Evolutionary conservation across 2,113 vertebrate species (phyloP).

Genomic region (Mionectes macconnelli): DNA sequence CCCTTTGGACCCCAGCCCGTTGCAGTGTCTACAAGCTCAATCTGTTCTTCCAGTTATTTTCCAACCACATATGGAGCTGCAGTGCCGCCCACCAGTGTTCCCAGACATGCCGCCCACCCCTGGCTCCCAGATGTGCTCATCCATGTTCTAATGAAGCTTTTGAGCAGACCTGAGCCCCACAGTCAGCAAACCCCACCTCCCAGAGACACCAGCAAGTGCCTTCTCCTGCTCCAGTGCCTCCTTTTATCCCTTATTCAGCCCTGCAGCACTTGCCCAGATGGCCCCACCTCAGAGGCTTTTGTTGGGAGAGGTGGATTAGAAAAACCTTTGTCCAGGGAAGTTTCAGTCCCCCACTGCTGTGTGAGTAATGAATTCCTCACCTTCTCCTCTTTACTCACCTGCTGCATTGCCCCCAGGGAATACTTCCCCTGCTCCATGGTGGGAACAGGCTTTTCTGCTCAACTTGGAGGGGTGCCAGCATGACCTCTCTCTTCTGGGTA

Average conservation of each 20-base stretch:
- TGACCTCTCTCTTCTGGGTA: background rate
- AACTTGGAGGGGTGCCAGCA: background rate
- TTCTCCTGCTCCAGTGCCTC: background rate
- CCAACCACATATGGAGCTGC: background rate
- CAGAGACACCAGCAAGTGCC: background rate
- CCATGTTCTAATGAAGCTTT: background rate
- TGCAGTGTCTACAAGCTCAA: background rate
- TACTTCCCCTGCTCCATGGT: background rate
- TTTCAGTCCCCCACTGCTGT: background rate
- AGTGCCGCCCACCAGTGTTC: background rate
- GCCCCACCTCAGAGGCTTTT: background rate
- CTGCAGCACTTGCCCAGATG: background rate
- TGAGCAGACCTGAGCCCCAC: background rate
- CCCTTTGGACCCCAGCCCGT: background rate
- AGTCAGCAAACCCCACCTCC: background rate
- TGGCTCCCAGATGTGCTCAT: background rate
- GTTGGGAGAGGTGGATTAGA: background rate
- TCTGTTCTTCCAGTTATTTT: constrained; percentile 29
- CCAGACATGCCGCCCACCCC: background rate
- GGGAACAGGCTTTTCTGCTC: background rate
- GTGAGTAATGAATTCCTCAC: background rate
- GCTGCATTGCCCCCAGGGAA: background rate
- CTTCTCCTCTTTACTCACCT: background rate
- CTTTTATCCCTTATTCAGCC: background rate
- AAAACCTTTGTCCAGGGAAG: background rate